Percentiles rank a stretch among this genome's conserved stretches.
These are phyloP conservation scores for pig (Sus scrofa) DNA, from an alignment of 2,113 vertebrate genomes.

Conservation along the genomic window T2T-Sscrofa CM000825.6:56654001-56654500, in stretches of 20 bases:
- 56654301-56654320: too few species aligned
- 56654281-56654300: too few species aligned
- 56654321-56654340: too few species aligned
- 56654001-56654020: background rate
- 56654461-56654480: too few species aligned
- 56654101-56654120: conserved; percentile 69
- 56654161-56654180: conserved; percentile 49
- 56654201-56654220: background rate
- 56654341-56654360: too few species aligned
- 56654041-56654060: background rate
- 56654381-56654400: too few species aligned
- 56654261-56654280: background rate
- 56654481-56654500: too few species aligned
- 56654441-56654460: too few species aligned
- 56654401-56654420: too few species aligned
- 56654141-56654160: conserved; percentile 60
- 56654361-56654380: too few species aligned
- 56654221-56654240: accelerated
- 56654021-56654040: background rate
- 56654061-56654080: background rate
- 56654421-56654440: too few species aligned
- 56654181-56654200: conserved; percentile 66
- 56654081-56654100: background rate
- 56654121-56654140: conserved; percentile 57
- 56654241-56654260: background rate